Conservation (phyloP, 2,113 vertebrate genomes). For the Cyprinus carpio region DNA sequence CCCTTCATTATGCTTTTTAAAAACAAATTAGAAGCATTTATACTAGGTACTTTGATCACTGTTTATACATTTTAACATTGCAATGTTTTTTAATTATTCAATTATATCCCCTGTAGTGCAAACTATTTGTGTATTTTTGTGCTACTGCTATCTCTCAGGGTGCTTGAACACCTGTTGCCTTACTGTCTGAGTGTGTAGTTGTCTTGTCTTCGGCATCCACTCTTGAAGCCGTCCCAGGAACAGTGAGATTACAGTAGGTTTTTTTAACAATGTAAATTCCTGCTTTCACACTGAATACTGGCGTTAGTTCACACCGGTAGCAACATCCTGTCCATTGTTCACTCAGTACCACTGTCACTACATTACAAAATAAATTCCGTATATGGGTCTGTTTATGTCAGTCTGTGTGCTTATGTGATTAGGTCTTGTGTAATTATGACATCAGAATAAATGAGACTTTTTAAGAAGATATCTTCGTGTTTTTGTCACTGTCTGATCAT, state of each 20-base stretch:
- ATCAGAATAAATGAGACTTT: constrained; percentile 35
- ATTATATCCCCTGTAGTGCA: constrained; percentile 37
- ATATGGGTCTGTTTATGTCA: background rate
- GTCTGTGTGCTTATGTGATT: constrained; percentile 22
- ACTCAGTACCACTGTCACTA: background rate
- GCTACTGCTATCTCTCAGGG: constrained; percentile 27
- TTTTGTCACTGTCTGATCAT: background rate
- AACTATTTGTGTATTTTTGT: background rate
- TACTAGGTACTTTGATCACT: background rate
- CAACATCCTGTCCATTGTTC: constrained; percentile 23
- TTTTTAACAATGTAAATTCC: constrained; percentile 1
- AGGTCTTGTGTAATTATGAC: constrained; percentile 1
- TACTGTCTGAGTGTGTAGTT: constrained; percentile 53
- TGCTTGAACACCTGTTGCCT: constrained; percentile 57
- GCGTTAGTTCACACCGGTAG: background rate
- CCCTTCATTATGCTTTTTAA: background rate
- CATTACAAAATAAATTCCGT: background rate
- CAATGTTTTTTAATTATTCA: background rate
- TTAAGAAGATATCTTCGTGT: background rate
- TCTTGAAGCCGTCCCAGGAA: background rate
- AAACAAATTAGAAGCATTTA: background rate
- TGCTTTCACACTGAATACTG: constrained; percentile 4
- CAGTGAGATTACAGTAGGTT: background rate
- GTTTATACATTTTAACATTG: background rate
- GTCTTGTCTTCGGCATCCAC: background rate